These are phyloP conservation scores for Caenorhabditis panamensis DNA, from an alignment of 2,888 invertebrate species.

Conservation along the genomic window DNA sequence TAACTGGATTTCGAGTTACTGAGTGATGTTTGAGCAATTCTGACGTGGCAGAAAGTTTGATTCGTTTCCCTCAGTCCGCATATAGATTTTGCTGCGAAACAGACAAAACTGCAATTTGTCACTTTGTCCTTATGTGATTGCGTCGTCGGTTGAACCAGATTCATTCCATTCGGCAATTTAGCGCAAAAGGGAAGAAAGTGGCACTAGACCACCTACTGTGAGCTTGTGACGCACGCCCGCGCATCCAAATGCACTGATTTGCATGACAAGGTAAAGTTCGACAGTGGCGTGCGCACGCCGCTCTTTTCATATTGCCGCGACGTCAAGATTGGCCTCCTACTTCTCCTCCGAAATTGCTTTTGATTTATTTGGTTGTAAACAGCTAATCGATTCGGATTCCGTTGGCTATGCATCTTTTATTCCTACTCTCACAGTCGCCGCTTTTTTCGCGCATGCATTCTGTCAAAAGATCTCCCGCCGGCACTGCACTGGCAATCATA, in stretches of 20 bases:
- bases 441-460: slow-evolving; percentile 53
- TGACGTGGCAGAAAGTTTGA: slow-evolving; percentile 29
- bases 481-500: slow-evolving; percentile 11
- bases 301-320: slow-evolving; percentile 60
- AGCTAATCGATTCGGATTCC: slow-evolving; percentile 44
- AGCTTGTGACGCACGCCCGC: slow-evolving; percentile 32
- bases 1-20: slow-evolving; percentile 44
- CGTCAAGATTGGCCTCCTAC: slow-evolving; percentile 22
- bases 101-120: neutral
- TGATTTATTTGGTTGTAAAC: slow-evolving; percentile 54
- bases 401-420: slow-evolving; percentile 16
- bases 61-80: neutral
- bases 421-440: neutral
- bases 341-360: slow-evolving; percentile 22
- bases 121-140: neutral
- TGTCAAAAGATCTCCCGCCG: slow-evolving; percentile 33
- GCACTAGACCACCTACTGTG: slow-evolving; percentile 52
- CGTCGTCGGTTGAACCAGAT: slow-evolving; percentile 29
- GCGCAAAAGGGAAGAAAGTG: slow-evolving; percentile 53
- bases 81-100: neutral
- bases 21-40: slow-evolving; percentile 38
- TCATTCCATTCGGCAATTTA: slow-evolving; percentile 35
- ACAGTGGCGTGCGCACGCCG: slow-evolving; percentile 15
- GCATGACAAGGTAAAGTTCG: slow-evolving; percentile 48
- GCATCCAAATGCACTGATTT: slow-evolving; percentile 40